Percentiles rank a stretch among this genome's conserved stretches.
Conservation (phyloP, 2,797 vertebrate species). For the Sarcophilus harrisii region DNA sequence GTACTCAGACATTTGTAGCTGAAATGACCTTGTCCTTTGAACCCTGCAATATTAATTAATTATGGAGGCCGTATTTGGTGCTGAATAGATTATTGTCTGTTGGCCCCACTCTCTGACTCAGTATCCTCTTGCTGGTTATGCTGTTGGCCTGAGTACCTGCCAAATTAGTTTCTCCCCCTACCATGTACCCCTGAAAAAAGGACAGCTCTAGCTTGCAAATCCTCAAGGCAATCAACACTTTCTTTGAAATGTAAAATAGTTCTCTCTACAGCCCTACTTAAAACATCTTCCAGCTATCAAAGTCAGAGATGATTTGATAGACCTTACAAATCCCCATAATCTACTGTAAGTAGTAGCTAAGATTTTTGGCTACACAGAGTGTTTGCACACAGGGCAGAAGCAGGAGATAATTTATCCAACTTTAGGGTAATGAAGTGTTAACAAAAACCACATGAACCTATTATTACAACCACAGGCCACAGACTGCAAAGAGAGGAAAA, state of each 20-base stretch:
- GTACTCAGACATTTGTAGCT: slow-evolving; percentile 71
- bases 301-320: slow-evolving; percentile 85
- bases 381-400: slow-evolving; percentile 84
- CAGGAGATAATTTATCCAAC: slow-evolving; percentile 87
- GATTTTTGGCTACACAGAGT: slow-evolving; percentile 76
- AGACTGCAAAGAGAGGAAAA: slow-evolving; percentile 78
- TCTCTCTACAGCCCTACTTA: slow-evolving; percentile 79
- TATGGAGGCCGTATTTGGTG: slow-evolving; percentile 37
- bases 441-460: slow-evolving; percentile 89
- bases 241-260: slow-evolving; percentile 82
- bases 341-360: slow-evolving; percentile 84
- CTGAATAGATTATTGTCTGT: not conserved
- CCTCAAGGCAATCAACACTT: slow-evolving; percentile 74
- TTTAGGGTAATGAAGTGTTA: slow-evolving; percentile 89
- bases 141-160: slow-evolving; percentile 48
- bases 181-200: slow-evolving; percentile 70
- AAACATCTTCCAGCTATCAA: slow-evolving; percentile 84
- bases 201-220: slow-evolving; percentile 75
- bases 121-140: not conserved
- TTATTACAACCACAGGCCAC: slow-evolving; percentile 86
- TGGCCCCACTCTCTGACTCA: slow-evolving; percentile 31
- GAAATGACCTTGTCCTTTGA: slow-evolving; percentile 78
- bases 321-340: slow-evolving; percentile 86
- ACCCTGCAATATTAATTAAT: slow-evolving; percentile 51
- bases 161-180: slow-evolving; percentile 62